Percentiles rank a stretch among this genome's conserved stretches.
phyloP scores from a whole-genome alignment of 2,113 vertebrate genomes.

The Tichodroma muraria region DNA sequence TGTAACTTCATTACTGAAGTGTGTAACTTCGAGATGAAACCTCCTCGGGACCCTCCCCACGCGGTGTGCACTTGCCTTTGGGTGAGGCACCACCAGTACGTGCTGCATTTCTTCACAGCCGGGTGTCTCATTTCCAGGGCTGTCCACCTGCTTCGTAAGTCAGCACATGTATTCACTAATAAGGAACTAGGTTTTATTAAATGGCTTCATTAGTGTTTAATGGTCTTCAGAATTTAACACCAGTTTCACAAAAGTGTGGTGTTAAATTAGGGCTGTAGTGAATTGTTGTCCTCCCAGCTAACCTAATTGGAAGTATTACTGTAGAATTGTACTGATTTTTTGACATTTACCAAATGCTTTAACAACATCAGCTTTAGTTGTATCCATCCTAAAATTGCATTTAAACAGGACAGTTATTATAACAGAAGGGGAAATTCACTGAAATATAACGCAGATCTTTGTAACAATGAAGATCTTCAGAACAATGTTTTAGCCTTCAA shows the following conservation, averaged over 20 bases:
- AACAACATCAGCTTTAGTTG: not conserved
- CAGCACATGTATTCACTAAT: not conserved
- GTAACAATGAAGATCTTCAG: too few relatives aligned
- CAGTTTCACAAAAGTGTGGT: not conserved
- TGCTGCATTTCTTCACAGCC: not conserved
- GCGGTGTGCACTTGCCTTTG: not conserved
- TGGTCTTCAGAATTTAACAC: not conserved
- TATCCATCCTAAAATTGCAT: not conserved
- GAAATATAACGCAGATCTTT: not conserved
- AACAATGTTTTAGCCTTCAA: not conserved
- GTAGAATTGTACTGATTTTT: not conserved
- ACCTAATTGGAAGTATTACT: not conserved
- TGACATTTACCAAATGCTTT: not conserved
- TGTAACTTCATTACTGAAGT: not conserved
- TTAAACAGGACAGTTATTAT: not conserved
- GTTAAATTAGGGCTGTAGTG: not conserved
- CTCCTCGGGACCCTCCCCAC: not conserved
- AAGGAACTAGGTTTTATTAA: not conserved
- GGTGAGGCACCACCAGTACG: not conserved
- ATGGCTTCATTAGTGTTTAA: not conserved
- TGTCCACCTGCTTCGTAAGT: not conserved
- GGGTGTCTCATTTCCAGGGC: not conserved
- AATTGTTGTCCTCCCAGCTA: not conserved
- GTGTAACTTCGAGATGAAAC: not conserved
- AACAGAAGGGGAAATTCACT: not conserved